Evolutionary conservation across 2,888 invertebrate genomes (phyloP).

Genomic region (Leucoma salicis): DNA sequence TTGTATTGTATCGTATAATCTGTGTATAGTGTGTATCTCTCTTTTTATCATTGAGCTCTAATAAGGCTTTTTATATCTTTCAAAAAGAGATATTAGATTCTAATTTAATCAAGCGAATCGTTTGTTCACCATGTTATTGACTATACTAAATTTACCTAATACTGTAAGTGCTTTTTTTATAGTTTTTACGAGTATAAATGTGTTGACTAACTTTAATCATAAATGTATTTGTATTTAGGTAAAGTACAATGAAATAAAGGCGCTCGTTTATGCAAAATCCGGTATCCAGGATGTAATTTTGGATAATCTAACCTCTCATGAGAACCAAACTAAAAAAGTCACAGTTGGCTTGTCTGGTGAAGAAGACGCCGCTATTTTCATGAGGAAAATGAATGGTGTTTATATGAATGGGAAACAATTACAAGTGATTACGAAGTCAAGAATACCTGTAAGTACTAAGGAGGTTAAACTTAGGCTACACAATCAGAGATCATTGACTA

Average conservation of each 20-base stretch:
- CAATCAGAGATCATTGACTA: too few species aligned
- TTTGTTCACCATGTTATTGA: conserved; percentile 8
- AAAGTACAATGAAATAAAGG: conserved; percentile 41
- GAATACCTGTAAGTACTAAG: conserved; percentile 34
- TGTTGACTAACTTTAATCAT: not conserved
- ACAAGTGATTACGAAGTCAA: conserved; percentile 34
- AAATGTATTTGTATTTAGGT: not conserved
- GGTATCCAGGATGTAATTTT: conserved; percentile 42
- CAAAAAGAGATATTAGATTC: too few species aligned
- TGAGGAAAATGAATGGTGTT: conserved; percentile 41
- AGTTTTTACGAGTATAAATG: not conserved
- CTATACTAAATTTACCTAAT: conserved; percentile 7
- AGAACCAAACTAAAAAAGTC: conserved; percentile 33
- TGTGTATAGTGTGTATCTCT: too few species aligned
- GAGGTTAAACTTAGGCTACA: too few species aligned
- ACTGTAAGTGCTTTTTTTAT: conserved; percentile 1
- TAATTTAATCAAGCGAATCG: too few species aligned
- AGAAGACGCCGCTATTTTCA: conserved; percentile 42
- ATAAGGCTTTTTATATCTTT: too few species aligned
- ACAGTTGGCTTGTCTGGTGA: conserved; percentile 45
- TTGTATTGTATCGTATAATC: too few species aligned
- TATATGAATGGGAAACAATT: conserved; percentile 36
- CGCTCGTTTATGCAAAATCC: conserved; percentile 41
- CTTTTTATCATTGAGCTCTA: too few species aligned
- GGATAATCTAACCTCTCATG: conserved; percentile 38